Evolutionary conservation across 2,113 vertebrate species (phyloP).

Genomic region (Alces alces): DNA sequence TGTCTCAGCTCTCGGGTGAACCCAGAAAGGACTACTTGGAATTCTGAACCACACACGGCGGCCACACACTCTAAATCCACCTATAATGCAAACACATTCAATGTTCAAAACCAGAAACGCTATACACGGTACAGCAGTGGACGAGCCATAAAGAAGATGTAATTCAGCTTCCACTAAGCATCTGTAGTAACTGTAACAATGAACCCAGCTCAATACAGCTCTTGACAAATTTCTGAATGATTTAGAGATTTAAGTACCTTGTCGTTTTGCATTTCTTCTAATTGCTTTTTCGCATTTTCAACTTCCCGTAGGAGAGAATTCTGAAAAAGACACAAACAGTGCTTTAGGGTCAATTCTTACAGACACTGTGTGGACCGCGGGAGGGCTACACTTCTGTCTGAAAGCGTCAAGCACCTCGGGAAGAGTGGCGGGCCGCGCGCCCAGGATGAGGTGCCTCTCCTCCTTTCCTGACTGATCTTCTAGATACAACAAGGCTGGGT

Average conservation of each 20-base stretch:
- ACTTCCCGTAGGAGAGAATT: slow-evolving; percentile 94
- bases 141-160: accelerated
- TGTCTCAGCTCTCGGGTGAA: too few species aligned
- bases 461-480: background rate
- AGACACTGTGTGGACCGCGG: accelerated
- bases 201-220: accelerated
- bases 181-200: accelerated
- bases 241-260: slow-evolving; percentile 82
- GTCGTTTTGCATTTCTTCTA: slow-evolving; percentile 95
- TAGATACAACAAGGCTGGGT: background rate
- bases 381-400: accelerated
- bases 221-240: accelerated
- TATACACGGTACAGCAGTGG: accelerated
- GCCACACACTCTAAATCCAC: background rate
- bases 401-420: accelerated
- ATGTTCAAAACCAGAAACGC: accelerated
- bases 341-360: background rate
- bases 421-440: accelerated
- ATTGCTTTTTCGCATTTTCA: slow-evolving; percentile 92
- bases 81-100: accelerated
- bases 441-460: background rate
- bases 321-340: slow-evolving; percentile 70
- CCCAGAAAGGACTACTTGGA: background rate
- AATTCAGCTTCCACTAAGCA: background rate
- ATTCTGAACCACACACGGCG: background rate